Evolutionary conservation across 2,797 vertebrate genomes (phyloP), one percentile per base, ranked within the genome.

Genomic region (Pogonophryne albipinna): DNA sequence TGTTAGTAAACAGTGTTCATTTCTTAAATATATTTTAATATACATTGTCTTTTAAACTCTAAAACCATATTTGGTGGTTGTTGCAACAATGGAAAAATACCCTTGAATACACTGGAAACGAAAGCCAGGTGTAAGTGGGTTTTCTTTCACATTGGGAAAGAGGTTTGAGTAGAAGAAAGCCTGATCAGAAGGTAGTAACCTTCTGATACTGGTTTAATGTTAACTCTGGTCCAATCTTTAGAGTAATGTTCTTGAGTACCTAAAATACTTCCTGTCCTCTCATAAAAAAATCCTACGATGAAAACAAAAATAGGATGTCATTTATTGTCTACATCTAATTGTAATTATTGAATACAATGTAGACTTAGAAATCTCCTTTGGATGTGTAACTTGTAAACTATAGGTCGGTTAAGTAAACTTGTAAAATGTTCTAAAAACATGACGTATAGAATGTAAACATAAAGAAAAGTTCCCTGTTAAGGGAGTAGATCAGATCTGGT

Each of bases 401-500:
- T 12, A 38, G 15, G 6, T 27, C 17, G 56, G 20, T n/a, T 56
- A 67, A 11, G 41, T 64, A 71, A 66, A 79, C 16, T 27, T 50
- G 27, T 23, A 42, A 3, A 16, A 31, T 47, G 6, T 10, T 13
- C 8, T 38, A 50, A 15, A 44, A n/a, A 15, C 7, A 38, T 14
- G 15, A 19, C 7, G 27, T 20, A 19, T 42, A 9, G 6, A 16
- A 60, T 27, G 51, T 75, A 67, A 84, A 72, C 60, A 12, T 34
- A 23, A 51, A 13, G 11, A 27, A 47, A 31, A 0, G 3, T 10
- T 14, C 20, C 20, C 44, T 16, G 34, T 46, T 31, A 6, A 4
- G 2, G 12, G 65, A 23, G 42, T 1, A 13, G n/a, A 41, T 20
- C 13, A 55, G 56, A 45, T 41, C 17, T 6, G 41, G 42, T 71